A percentile compares a stretch with the other conserved stretches of the same genome.
These are phyloP conservation scores for Pteromalus puparum DNA, from an alignment of 1,140 invertebrate species.

Conservation along the genomic window DNA sequence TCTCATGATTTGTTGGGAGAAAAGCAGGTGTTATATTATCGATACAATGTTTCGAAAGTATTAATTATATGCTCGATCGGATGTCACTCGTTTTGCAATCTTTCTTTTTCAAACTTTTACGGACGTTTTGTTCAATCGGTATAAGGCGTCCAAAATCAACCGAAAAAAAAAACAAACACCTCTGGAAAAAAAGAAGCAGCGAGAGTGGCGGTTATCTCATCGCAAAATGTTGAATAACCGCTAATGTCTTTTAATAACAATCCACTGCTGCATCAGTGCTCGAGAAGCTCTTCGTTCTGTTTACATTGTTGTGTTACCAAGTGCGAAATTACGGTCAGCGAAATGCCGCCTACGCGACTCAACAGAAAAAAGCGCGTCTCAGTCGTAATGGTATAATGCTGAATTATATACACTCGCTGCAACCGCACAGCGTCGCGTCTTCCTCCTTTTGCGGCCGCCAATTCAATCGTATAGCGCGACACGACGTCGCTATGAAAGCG, in stretches of 20 bases:
- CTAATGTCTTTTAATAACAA: slow-evolving; percentile 7
- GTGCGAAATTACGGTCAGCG: slow-evolving; percentile 30
- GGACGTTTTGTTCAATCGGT: too few relatives aligned
- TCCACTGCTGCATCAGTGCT: not conserved
- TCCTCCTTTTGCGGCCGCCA: slow-evolving; percentile 25
- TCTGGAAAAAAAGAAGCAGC: too few relatives aligned
- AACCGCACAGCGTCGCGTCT: slow-evolving; percentile 1
- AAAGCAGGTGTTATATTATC: too few relatives aligned
- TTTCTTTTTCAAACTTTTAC: too few relatives aligned
- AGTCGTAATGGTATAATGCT: slow-evolving; percentile 6
- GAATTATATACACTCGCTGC: not conserved
- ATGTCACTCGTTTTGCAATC: too few relatives aligned
- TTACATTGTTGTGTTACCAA: slow-evolving; percentile 40
- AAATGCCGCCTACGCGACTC: slow-evolving; percentile 5
- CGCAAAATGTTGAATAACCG: slow-evolving; percentile 47
- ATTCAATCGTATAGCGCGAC: slow-evolving; percentile 21
- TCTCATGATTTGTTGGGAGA: too few relatives aligned
- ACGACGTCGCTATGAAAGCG: not conserved
- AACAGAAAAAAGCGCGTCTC: not conserved
- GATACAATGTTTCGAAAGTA: too few relatives aligned
- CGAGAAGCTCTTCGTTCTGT: slow-evolving; percentile 17
- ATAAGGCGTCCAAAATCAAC: too few relatives aligned
- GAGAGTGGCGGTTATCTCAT: too few relatives aligned
- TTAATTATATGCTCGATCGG: too few relatives aligned
- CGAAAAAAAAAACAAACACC: too few relatives aligned